Evolutionary conservation across 2,113 vertebrate species (phyloP).

Genomic region (Zapornia atra): DNA sequence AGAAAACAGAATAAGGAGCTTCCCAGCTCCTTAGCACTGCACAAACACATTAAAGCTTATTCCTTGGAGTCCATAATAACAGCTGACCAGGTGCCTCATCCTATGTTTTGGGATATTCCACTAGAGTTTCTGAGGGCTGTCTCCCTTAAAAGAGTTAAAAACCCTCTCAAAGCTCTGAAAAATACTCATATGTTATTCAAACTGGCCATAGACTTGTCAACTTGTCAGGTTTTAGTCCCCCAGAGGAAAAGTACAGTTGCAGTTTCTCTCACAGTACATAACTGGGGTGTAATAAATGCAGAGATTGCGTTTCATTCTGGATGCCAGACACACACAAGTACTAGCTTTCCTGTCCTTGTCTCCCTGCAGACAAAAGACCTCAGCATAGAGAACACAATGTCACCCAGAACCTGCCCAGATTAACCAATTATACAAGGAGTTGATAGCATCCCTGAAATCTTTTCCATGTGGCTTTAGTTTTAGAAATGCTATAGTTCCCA

Average conservation of each 20-base stretch:
- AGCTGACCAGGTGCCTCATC: not conserved
- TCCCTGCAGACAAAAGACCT: not conserved
- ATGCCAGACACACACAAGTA: not conserved
- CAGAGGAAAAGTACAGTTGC: not conserved
- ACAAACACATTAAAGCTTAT: not conserved
- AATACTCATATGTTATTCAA: conserved; percentile 1
- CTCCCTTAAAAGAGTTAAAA: conserved; percentile 2
- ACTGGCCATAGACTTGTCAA: not conserved
- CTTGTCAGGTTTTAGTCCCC: not conserved
- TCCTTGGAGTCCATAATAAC: not conserved
- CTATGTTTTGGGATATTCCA: not conserved
- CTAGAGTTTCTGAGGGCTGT: not conserved
- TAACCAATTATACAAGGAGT: not conserved
- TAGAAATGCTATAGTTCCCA: not conserved
- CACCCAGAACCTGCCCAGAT: not conserved
- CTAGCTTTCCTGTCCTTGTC: not conserved
- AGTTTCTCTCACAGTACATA: not conserved
- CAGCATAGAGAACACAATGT: not conserved
- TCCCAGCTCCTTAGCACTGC: not conserved
- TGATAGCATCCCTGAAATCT: not conserved
- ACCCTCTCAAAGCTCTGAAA: not conserved
- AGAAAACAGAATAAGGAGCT: not conserved
- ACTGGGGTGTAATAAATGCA: not conserved
- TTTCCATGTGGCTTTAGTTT: not conserved
- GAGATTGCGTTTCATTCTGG: not conserved